Percentiles rank a stretch among this genome's conserved stretches.
These are phyloP conservation scores for Blomia tropicalis DNA, from an alignment of 2,888 invertebrate species.

Conservation along the genomic window DNA sequence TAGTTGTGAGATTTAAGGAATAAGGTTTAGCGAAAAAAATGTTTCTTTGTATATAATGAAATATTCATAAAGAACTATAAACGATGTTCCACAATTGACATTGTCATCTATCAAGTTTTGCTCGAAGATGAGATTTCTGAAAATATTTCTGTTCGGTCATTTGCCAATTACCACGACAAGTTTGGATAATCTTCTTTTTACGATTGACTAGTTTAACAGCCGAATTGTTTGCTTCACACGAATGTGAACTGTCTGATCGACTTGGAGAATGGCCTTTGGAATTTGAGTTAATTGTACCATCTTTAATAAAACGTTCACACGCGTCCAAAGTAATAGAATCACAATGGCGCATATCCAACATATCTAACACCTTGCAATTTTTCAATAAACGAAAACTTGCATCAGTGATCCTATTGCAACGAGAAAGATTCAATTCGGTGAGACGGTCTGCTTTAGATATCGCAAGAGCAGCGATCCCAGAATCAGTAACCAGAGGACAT, in stretches of 20 bases:
- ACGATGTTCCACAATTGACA: no score
- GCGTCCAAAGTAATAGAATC: conserved; percentile 30
- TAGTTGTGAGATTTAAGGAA: no score
- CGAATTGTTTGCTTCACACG: background rate
- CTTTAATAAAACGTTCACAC: conserved; percentile 30
- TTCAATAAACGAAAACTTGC: conserved; percentile 54
- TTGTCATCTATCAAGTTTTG: no score
- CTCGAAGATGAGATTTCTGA: no score
- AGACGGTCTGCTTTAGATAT: conserved; percentile 43
- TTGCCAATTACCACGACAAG: background rate
- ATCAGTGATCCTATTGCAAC: conserved; percentile 49
- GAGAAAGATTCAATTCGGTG: conserved; percentile 58
- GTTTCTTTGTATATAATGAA: no score
- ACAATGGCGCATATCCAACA: conserved; percentile 32
- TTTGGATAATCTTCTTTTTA: conserved; percentile 2
- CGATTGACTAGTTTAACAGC: background rate
- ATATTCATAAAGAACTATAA: no score
- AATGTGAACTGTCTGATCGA: background rate
- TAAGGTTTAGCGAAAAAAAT: no score
- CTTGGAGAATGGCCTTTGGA: background rate
- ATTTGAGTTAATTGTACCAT: background rate
- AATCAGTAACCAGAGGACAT: conserved; percentile 72
- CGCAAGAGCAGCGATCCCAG: conserved; percentile 63
- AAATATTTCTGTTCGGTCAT: background rate
- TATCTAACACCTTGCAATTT: conserved; percentile 32